These are phyloP conservation scores for Pseudopipra pipra DNA, from an alignment of 2,113 vertebrate genomes.

Conservation along the genomic window DNA sequence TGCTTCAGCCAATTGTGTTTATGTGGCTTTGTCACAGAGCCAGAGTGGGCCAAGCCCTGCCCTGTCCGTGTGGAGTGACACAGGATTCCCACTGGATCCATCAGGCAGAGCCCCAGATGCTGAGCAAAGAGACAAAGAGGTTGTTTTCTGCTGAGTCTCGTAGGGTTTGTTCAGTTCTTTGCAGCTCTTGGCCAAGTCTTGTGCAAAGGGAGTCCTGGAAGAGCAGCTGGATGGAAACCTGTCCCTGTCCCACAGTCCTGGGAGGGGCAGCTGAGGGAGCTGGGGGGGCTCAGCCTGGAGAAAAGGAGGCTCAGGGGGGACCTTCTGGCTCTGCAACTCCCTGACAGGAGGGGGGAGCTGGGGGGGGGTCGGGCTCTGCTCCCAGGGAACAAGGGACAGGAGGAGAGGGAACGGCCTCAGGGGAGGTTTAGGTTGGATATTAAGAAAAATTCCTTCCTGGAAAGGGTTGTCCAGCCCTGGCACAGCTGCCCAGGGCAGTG, in stretches of 20 bases:
- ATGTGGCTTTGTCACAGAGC: not conserved
- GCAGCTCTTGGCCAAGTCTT: not conserved
- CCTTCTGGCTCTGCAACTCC: not conserved
- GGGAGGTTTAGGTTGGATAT: not conserved
- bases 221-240: not conserved
- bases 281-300: not conserved
- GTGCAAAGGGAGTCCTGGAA: not conserved
- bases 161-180: not conserved
- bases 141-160: not conserved
- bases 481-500: not conserved
- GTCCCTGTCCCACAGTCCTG: not conserved
- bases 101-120: not conserved
- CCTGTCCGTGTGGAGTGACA: accelerated
- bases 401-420: not conserved
- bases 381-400: not conserved
- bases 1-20: slow-evolving; percentile 17
- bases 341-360: not conserved
- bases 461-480: not conserved
- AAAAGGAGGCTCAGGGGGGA: not conserved
- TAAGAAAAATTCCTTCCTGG: not conserved
- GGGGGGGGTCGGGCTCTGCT: not conserved
- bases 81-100: not conserved
- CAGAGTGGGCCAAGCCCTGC: not conserved
- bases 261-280: not conserved
- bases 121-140: accelerated